These are phyloP conservation scores for Sebastiscus albofasciatus DNA, from an alignment of 2,797 vertebrate genomes.

Conservation along the genomic window DNA sequence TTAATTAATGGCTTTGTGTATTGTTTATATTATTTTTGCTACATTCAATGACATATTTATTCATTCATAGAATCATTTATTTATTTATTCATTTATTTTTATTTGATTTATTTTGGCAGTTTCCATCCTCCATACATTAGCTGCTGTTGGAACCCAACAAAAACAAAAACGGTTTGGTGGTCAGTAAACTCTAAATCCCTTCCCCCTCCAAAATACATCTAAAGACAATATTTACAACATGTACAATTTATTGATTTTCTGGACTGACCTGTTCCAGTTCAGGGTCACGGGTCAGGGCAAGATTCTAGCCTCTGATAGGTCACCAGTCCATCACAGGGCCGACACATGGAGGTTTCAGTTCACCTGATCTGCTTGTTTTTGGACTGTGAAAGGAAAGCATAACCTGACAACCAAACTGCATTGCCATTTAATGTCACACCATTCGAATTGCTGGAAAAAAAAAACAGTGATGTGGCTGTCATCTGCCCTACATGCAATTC, in stretches of 20 bases:
- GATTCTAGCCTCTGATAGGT: not conserved
- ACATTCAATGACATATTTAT: too few species aligned
- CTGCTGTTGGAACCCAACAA: not conserved
- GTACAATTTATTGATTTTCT: not conserved
- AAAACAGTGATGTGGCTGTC: conserved; percentile 3
- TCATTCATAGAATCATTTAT: too few species aligned
- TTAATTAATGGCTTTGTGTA: too few species aligned
- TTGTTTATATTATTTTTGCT: too few species aligned
- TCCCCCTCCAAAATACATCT: not conserved
- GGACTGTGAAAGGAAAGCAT: not conserved
- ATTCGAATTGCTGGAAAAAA: not conserved
- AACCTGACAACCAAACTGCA: not conserved
- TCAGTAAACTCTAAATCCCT: not conserved
- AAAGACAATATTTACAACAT: not conserved
- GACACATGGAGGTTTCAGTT: not conserved
- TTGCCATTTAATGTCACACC: not conserved
- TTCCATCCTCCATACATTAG: not conserved
- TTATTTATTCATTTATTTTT: too few species aligned
- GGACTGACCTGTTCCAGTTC: not conserved
- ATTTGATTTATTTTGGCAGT: too few species aligned
- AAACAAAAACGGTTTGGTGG: too few species aligned
- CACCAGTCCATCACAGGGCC: not conserved
- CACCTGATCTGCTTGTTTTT: not conserved
- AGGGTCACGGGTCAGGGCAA: not conserved
- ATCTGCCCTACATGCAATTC: conserved; percentile 4